A percentile compares a stretch with the other conserved stretches of the same genome.
Evolutionary conservation across 2,113 vertebrate species (phyloP).

Genomic region (Bungarus multicinctus): DNA sequence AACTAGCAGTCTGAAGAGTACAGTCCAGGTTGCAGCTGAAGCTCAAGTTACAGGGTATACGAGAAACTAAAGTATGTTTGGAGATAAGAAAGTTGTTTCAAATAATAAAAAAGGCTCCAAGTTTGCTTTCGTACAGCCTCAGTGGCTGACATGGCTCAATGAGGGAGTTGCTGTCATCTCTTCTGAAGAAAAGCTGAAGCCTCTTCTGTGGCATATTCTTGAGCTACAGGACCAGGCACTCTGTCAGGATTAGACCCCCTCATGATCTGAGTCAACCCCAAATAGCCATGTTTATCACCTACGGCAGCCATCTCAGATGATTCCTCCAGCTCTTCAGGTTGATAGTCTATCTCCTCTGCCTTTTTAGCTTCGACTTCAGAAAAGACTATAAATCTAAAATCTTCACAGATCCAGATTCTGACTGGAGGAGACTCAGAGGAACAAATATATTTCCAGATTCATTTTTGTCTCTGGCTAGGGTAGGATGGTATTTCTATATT

Average conservation of each 20-base stretch:
- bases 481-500: neutral
- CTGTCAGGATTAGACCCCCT: neutral
- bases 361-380: neutral
- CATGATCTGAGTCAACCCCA: neutral
- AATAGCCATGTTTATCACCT: neutral
- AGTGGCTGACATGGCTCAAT: neutral
- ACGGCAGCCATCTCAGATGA: neutral
- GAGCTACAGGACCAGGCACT: neutral
- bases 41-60: neutral
- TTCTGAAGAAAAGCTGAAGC: no score
- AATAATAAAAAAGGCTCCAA: neutral
- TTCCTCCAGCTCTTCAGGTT: neutral
- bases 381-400: neutral
- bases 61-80: neutral
- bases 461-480: neutral
- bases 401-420: neutral
- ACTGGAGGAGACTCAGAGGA: neutral
- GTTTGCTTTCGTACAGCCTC: neutral
- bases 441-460: neutral
- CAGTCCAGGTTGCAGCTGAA: neutral
- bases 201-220: neutral
- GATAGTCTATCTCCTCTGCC: neutral
- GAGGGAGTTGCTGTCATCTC: neutral
- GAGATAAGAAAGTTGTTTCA: neutral
- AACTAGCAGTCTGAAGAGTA: neutral